A percentile compares a stretch with the other conserved stretches of the same genome.
phyloP scores from a whole-genome alignment of 2,113 vertebrate genomes.

The Morone chrysops region DNA sequence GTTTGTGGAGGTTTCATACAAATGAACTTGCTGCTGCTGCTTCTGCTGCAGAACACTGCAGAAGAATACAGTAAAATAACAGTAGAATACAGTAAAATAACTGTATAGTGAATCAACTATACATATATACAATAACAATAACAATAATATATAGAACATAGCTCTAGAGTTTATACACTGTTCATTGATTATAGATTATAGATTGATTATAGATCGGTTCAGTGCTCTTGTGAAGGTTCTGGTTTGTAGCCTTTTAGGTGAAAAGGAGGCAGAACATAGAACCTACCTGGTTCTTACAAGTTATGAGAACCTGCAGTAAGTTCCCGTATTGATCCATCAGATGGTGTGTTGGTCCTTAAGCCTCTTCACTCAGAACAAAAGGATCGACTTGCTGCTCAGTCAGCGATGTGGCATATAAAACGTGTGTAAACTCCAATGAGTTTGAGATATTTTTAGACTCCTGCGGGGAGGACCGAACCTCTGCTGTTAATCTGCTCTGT shows the following conservation, averaged over 20 bases:
- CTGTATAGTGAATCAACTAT: not conserved
- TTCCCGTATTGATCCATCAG: not conserved
- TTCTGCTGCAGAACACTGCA: conserved; percentile 27
- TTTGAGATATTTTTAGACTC: conserved; percentile 33
- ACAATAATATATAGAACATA: no score
- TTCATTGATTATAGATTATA: no score
- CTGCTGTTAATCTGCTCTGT: conserved; percentile 40
- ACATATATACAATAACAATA: no score
- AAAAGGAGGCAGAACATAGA: not conserved
- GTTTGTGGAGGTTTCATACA: conserved; percentile 47
- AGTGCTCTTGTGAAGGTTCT: no score
- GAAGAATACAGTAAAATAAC: conserved; percentile 7
- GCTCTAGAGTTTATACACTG: no score
- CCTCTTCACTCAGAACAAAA: not conserved
- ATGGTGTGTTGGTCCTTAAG: not conserved
- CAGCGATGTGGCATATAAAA: no score
- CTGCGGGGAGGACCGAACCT: conserved; percentile 15
- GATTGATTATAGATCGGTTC: no score
- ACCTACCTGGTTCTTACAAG: not conserved
- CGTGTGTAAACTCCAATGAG: not conserved
- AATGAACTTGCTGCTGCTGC: not conserved
- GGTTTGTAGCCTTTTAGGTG: not conserved
- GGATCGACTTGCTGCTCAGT: not conserved
- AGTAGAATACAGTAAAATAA: not conserved
- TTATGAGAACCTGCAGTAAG: not conserved